Base-by-base conservation (phyloP, 1,140 invertebrate genomes). In the Leucophenga varia region DNA sequence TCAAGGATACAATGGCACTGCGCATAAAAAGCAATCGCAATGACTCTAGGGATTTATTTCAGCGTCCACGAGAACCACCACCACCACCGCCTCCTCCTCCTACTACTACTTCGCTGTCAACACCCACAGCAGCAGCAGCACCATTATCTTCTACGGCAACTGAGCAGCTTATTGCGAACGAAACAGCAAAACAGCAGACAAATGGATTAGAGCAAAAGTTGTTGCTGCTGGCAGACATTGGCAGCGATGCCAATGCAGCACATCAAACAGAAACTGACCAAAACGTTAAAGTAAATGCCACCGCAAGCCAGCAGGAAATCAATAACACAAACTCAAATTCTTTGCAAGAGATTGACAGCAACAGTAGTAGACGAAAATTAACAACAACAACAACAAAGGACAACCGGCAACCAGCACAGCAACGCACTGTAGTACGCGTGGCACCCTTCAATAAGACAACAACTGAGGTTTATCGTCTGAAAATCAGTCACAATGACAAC, bases 1-100 rank as follows among this genome's bases (percentile, higher is more conserved):
- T 87, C 76, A 77, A 82, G 77, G 81, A 91, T 64, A 90, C 88
- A 13, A 91, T 90, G 87, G 84, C 88, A 14, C 76, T 91, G 49
- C 81, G 86, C 55, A 77, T 83, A n/a, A 82, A 81, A 60, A 78
- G 78, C 52, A 81, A 79, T 58, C 73, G 81, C 63, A 78, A 75
- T 35, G 81, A 83, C 69, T 79, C 80, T 30, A 79, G 81, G 63
- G 79, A 82, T 76, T 79, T 82, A 58, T 82, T 82, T 64, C 61
- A 69, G 57, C 59, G 52, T 47, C 57, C 72, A 45, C 77, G 76
- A 36, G 61, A 52, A 17, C 64, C 70, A 44, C 77, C 77, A 21
- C 77, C 78, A 30, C 78, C 78, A 16, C 67, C 72, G 18, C 73
- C 74, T 35, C 75, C 74, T 17, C 38, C 54, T 39, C 30, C 36